Evolutionary conservation across 2,797 vertebrate genomes (phyloP).

Genomic region (Chiropotes sagulatus): DNA sequence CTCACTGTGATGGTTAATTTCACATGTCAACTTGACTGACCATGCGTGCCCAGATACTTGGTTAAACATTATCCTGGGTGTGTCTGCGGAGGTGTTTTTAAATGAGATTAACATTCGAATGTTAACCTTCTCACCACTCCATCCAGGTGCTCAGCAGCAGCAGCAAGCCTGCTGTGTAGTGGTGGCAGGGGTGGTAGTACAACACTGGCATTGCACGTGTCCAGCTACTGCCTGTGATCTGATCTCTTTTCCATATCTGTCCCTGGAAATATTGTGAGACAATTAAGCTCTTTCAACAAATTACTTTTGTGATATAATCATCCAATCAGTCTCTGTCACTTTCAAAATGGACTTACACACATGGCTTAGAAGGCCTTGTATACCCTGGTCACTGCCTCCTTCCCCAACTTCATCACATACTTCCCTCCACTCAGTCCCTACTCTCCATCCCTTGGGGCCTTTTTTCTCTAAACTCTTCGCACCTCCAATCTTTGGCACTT

Average conservation of each 20-base stretch:
- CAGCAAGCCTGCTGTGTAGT: neutral
- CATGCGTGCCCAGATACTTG: neutral
- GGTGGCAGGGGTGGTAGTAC: no score
- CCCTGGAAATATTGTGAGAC: neutral
- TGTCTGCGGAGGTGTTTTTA: neutral
- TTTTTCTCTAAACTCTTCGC: neutral
- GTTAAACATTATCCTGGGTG: neutral
- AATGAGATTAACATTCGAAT: neutral
- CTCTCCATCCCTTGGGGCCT: rapidly evolving
- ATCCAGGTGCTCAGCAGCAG: neutral
- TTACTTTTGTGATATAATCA: neutral
- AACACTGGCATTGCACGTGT: neutral
- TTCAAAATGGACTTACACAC: neutral
- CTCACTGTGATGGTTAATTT: neutral
- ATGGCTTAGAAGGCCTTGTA: neutral
- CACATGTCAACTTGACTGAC: no score
- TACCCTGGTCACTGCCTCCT: neutral
- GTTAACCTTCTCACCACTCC: neutral
- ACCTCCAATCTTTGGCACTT: neutral
- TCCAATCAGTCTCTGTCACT: neutral
- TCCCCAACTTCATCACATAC: neutral
- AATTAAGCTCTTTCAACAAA: neutral
- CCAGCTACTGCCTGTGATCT: neutral
- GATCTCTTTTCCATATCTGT: neutral
- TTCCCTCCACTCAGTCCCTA: neutral